These are phyloP conservation scores for Drosophila nigritarsus DNA, from an alignment of 2,888 invertebrate genomes.

Conservation along the genomic window DNA sequence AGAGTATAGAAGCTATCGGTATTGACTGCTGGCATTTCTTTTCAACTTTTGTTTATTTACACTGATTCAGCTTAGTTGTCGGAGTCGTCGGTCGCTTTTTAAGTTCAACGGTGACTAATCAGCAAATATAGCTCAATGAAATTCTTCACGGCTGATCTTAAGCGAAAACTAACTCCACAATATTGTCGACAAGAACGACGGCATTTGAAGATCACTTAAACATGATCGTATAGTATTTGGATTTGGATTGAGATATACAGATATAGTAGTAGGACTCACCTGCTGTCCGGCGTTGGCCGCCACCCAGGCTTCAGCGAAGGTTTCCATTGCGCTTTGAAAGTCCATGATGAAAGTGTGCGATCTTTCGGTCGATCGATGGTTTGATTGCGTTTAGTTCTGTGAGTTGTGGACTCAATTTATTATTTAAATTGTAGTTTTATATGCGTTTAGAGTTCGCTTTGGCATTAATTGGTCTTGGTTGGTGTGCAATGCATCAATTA, in stretches of 20 bases:
- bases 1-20: slow-evolving; percentile 27
- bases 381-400: slow-evolving; percentile 17
- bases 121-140: slow-evolving; percentile 22
- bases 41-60: slow-evolving; percentile 27
- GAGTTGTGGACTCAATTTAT: slow-evolving; percentile 15
- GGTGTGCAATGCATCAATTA: slow-evolving; percentile 34
- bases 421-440: slow-evolving; percentile 18
- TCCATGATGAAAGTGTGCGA: slow-evolving; percentile 88
- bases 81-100: slow-evolving; percentile 15
- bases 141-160: slow-evolving; percentile 40
- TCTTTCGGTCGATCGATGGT: slow-evolving; percentile 1
- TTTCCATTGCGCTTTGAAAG: slow-evolving; percentile 99
- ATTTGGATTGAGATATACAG: neutral
- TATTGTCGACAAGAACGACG: neutral
- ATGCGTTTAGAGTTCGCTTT: slow-evolving; percentile 39
- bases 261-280: slow-evolving; percentile 85
- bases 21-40: neutral
- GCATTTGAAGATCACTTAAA: neutral
- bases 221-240: neutral
- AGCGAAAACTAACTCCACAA: slow-evolving; percentile 5
- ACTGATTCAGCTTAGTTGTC: slow-evolving; percentile 47
- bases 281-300: slow-evolving; percentile 93
- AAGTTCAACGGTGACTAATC: slow-evolving; percentile 45
- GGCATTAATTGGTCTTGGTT: slow-evolving; percentile 71
- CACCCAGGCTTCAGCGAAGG: slow-evolving; percentile 98